Evolutionary conservation across 2,888 invertebrate species (phyloP).

Genomic region (Apamea sordens): DNA sequence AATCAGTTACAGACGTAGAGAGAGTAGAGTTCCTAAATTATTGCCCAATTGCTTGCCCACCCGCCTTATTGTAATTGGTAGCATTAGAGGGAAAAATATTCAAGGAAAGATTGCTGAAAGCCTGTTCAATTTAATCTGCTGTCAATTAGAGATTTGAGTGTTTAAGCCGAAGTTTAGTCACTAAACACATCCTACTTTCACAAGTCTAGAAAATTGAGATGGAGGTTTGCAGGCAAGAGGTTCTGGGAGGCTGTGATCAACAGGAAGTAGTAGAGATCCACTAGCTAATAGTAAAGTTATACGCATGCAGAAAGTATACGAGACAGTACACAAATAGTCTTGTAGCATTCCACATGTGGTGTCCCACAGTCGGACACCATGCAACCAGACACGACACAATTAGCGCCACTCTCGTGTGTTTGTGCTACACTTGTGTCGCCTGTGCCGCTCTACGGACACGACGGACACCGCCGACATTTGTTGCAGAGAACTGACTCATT

Average conservation of each 20-base stretch:
- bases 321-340: not conserved
- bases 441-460: slow-evolving; percentile 28
- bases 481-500: slow-evolving; percentile 53
- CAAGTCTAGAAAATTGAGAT: not conserved
- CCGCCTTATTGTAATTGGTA: not conserved
- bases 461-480: slow-evolving; percentile 37
- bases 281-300: not conserved
- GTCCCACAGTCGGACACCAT: slow-evolving; percentile 49
- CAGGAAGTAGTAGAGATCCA: not conserved
- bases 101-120: not conserved
- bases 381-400: slow-evolving; percentile 68
- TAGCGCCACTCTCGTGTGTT: slow-evolving; percentile 68
- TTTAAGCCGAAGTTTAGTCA: not conserved
- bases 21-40: not conserved
- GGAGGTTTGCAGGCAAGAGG: not conserved
- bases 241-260: not conserved
- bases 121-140: not conserved
- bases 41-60: not conserved
- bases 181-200: not conserved
- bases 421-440: slow-evolving; percentile 64
- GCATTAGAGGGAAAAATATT: not conserved
- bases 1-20: not conserved
- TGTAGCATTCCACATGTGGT: slow-evolving; percentile 48
- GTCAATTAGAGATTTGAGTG: not conserved
- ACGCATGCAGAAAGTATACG: not conserved